Evolutionary conservation across 2,797 vertebrate species (phyloP).

Genomic region (Sebastes taczanowskii): DNA sequence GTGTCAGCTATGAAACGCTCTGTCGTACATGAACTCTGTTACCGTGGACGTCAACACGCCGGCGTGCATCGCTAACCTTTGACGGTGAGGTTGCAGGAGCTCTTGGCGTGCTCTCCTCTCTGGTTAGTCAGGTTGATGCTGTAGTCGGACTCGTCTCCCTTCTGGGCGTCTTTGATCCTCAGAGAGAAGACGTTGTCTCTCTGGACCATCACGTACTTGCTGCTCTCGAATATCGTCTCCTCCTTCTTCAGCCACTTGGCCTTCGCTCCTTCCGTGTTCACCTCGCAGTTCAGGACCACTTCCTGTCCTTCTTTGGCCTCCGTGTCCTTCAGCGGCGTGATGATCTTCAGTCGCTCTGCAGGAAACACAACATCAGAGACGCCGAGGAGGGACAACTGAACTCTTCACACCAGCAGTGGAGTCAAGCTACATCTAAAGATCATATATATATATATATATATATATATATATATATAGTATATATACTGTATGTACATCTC

Average conservation of each 20-base stretch:
- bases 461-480: too few relatives aligned
- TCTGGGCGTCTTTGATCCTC: slow-evolving; percentile 89
- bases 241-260: slow-evolving; percentile 96
- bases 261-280: slow-evolving; percentile 95
- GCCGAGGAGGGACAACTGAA: background rate
- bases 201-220: slow-evolving; percentile 93
- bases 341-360: slow-evolving; percentile 93
- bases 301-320: slow-evolving; percentile 90
- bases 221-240: slow-evolving; percentile 93
- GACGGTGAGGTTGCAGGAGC: slow-evolving; percentile 86
- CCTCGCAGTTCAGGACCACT: slow-evolving; percentile 95
- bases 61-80: slow-evolving; percentile 82
- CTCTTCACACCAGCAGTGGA: background rate
- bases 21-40: background rate
- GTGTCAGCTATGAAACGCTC: too few relatives aligned
- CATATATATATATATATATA: too few relatives aligned
- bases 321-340: slow-evolving; percentile 93
- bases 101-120: slow-evolving; percentile 91
- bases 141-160: slow-evolving; percentile 89
- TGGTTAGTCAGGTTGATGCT: slow-evolving; percentile 88
- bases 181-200: slow-evolving; percentile 94
- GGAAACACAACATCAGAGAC: background rate
- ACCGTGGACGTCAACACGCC: background rate
- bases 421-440: too few relatives aligned
- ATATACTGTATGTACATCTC: too few relatives aligned